A percentile compares a stretch with the other conserved stretches of the same genome.
Conservation (phyloP, 2,797 vertebrate species). For the Alcedo atthis region DNA sequence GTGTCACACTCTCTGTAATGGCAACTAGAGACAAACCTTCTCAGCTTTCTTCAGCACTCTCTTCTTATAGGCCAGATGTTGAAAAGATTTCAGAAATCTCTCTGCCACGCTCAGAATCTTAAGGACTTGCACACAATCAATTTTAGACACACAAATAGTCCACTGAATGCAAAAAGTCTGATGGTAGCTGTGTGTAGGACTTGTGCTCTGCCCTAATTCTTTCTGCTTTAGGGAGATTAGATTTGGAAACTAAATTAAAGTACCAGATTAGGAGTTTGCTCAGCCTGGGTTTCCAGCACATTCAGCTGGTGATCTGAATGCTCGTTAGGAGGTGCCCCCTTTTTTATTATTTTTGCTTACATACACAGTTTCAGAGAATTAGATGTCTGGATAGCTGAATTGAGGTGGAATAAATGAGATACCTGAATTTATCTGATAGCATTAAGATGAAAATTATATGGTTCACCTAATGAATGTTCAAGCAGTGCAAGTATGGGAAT, state of each 20-base stretch:
- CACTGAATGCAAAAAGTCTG: not conserved
- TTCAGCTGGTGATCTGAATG: not conserved
- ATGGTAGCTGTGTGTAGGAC: not conserved
- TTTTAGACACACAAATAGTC: not conserved
- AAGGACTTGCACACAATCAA: not conserved
- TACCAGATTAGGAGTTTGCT: not conserved
- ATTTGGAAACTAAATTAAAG: not conserved
- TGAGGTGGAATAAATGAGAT: not conserved
- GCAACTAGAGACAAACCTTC: slow-evolving; percentile 18
- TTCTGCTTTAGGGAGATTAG: not conserved
- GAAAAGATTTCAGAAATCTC: not conserved
- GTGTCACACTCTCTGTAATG: fast-evolving
- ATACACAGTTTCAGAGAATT: not conserved
- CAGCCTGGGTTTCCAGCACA: not conserved
- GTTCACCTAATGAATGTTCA: not conserved
- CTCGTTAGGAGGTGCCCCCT: not conserved
- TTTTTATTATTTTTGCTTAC: not conserved
- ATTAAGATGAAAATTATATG: not conserved
- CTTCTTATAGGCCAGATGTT: slow-evolving; percentile 15
- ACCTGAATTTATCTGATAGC: not conserved
- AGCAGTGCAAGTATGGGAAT: not conserved
- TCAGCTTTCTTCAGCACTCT: not conserved
- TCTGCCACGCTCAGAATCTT: not conserved
- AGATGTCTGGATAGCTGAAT: not conserved
- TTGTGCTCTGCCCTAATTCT: not conserved